Percentiles rank a stretch among this genome's conserved stretches.
Conservation (phyloP, 1,140 invertebrate genomes). For the Drosophila nannoptera region DNA sequence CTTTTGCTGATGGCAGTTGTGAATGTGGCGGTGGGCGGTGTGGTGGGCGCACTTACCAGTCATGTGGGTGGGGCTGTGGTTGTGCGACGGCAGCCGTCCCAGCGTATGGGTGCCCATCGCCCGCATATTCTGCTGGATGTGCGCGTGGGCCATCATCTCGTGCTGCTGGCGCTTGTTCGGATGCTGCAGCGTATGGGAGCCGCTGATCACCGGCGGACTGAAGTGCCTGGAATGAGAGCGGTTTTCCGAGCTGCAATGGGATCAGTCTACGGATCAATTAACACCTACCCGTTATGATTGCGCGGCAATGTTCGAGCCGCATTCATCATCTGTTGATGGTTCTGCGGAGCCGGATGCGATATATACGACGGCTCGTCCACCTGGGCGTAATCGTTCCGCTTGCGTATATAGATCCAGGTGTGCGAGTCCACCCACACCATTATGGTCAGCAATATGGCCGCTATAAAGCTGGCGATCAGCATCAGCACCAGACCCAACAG, state of each 20-base stretch:
- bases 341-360: conserved; percentile 77
- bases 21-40: neutral
- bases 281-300: conserved; percentile 78
- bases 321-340: conserved; percentile 79
- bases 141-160: conserved; percentile 78
- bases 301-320: conserved; percentile 76
- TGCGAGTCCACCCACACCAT: conserved; percentile 96
- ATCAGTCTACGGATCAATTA: conserved; percentile 47
- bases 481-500: conserved; percentile 90
- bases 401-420: conserved; percentile 97
- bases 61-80: conserved; percentile 79
- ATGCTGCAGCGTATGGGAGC: conserved; percentile 78
- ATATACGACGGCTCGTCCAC: conserved; percentile 78
- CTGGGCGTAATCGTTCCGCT: conserved; percentile 80
- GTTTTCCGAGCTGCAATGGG: conserved; percentile 39
- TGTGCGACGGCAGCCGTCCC: conserved; percentile 81
- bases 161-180: conserved; percentile 77
- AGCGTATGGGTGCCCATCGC: conserved; percentile 80
- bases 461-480: conserved; percentile 89
- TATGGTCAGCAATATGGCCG: conserved; percentile 92
- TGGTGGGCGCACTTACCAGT: conserved; percentile 63
- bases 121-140: conserved; percentile 80
- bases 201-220: conserved; percentile 78
- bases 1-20: conserved; percentile 11
- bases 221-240: conserved; percentile 69